Evolutionary conservation across 1,140 invertebrate genomes (phyloP).

Genomic region (Dendrolimus kikuchii): DNA sequence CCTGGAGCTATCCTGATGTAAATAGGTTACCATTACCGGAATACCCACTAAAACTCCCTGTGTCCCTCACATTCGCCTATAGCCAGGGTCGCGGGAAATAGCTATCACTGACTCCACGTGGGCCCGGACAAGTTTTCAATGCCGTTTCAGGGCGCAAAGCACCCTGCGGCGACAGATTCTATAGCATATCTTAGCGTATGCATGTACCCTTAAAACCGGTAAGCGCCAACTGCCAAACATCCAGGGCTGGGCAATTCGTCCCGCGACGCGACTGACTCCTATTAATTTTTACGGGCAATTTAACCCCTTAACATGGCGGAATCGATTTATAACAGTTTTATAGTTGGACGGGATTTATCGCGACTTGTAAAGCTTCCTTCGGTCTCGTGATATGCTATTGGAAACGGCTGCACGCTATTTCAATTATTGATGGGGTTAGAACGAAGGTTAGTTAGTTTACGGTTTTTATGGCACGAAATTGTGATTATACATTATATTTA

Average conservation of each 20-base stretch:
- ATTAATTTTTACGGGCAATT: slow-evolving; percentile 69
- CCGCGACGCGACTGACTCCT: slow-evolving; percentile 43
- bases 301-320: slow-evolving; percentile 65
- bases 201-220: no score
- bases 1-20: no score
- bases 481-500: not conserved
- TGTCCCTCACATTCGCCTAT: no score
- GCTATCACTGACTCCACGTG: no score
- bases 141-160: no score
- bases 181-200: no score
- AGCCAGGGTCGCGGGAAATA: no score
- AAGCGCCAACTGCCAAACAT: slow-evolving; percentile 48
- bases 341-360: slow-evolving; percentile 46
- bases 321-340: slow-evolving; percentile 68
- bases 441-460: not conserved
- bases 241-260: slow-evolving; percentile 22
- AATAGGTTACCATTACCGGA: no score
- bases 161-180: no score
- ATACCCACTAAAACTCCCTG: no score
- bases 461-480: not conserved
- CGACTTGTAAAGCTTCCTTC: slow-evolving; percentile 50
- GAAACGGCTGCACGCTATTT: slow-evolving; percentile 27
- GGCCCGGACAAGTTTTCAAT: no score
- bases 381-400: slow-evolving; percentile 27
- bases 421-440: slow-evolving; percentile 13